Evolutionary conservation across 2,888 invertebrate genomes (phyloP).

Genomic region (Amblyteles armatorius): DNA sequence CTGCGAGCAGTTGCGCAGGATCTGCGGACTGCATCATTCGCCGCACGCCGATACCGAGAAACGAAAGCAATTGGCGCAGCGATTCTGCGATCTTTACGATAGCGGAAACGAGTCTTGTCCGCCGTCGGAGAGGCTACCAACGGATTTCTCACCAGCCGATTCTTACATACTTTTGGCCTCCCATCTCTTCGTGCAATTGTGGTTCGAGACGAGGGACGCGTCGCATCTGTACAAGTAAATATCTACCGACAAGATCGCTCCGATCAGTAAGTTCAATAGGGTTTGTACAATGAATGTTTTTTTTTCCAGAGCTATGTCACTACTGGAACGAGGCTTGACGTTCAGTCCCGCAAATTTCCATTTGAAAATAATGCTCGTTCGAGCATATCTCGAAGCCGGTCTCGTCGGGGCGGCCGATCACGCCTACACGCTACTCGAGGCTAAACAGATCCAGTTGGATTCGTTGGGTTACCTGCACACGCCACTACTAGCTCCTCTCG

Average conservation of each 20-base stretch:
- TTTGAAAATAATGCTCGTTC: constrained; percentile 93
- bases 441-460: constrained; percentile 97
- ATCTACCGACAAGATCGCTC: neutral
- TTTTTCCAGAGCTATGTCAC: constrained; percentile 78
- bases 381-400: constrained; percentile 88
- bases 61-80: constrained; percentile 76
- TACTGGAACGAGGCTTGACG: constrained; percentile 79
- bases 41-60: constrained; percentile 77
- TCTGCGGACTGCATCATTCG: constrained; percentile 88
- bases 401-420: constrained; percentile 81
- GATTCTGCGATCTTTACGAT: constrained; percentile 79
- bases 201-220: constrained; percentile 85
- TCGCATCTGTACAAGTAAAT: constrained; percentile 82
- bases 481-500: constrained; percentile 90
- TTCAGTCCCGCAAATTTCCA: constrained; percentile 95
- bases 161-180: constrained; percentile 92
- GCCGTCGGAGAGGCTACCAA: constrained; percentile 86
- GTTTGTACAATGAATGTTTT: neutral
- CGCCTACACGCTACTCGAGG: constrained; percentile 87
- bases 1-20: constrained; percentile 90
- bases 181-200: constrained; percentile 88
- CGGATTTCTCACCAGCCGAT: constrained; percentile 92
- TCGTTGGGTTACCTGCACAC: constrained; percentile 95
- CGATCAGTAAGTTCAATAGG: neutral
- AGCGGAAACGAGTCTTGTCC: constrained; percentile 80